phyloP scores from a whole-genome alignment of 1,140 invertebrate species.

The Sitodiplosis mosellana region DNA sequence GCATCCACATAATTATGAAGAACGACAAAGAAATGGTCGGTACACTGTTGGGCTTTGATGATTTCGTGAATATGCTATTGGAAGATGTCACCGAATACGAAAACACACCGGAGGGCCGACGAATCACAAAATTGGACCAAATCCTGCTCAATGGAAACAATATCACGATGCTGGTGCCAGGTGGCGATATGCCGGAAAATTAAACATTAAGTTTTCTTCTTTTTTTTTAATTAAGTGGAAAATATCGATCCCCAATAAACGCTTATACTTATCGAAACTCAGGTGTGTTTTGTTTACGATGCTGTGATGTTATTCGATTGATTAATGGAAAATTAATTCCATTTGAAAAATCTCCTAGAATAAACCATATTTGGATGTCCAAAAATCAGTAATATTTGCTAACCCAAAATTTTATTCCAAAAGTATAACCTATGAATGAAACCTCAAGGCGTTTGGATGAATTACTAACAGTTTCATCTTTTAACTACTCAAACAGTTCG shows the following conservation, averaged over 20 bases:
- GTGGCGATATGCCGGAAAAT: conserved; percentile 44
- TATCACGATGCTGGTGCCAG: conserved; percentile 80
- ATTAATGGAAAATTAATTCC: too few species aligned
- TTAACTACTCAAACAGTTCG: too few species aligned
- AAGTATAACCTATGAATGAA: too few species aligned
- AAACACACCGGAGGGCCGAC: conserved; percentile 85
- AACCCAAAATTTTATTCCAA: too few species aligned
- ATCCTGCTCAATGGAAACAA: conserved; percentile 98
- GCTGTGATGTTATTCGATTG: too few species aligned
- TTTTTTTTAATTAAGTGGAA: not conserved
- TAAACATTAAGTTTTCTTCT: not conserved
- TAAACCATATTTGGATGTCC: too few species aligned
- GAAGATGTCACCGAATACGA: conserved; percentile 91
- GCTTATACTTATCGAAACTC: too few species aligned
- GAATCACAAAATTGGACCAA: conserved; percentile 93
- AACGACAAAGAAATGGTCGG: conserved; percentile 99
- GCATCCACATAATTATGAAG: conserved; percentile 99
- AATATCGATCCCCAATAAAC: not conserved
- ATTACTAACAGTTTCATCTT: too few species aligned
- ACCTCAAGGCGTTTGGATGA: too few species aligned
- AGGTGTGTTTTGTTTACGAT: too few species aligned
- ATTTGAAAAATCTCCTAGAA: too few species aligned
- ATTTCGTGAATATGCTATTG: conserved; percentile 95
- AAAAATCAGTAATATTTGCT: too few species aligned
- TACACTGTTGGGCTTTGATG: conserved; percentile 92